phyloP scores from a whole-genome alignment of 2,113 vertebrate genomes.

The Phylloscopus trochiloides region DNA sequence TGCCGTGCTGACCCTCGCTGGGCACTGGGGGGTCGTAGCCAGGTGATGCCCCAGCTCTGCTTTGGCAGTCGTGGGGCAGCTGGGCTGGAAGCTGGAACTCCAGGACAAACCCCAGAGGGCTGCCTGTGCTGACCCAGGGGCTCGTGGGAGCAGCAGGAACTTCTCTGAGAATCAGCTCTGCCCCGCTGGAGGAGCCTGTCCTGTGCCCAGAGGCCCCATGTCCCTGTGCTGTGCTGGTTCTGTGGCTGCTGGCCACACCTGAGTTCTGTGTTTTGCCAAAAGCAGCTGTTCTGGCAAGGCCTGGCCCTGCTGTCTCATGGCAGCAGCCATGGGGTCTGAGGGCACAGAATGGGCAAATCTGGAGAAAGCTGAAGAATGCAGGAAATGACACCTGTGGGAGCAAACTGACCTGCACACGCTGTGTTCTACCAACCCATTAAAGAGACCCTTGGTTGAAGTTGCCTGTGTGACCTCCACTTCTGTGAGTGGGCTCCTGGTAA shows the following conservation, averaged over 20 bases:
- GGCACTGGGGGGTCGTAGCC: neutral
- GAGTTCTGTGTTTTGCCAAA: neutral
- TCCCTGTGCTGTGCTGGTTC: neutral
- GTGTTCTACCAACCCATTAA: constrained; percentile 6
- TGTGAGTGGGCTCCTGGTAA: neutral
- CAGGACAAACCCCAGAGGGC: neutral
- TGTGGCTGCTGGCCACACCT: neutral
- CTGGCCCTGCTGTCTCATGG: neutral
- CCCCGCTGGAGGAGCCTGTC: neutral
- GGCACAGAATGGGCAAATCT: neutral
- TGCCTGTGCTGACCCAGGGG: neutral
- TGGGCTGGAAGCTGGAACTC: neutral
- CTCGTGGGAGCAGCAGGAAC: accelerated
- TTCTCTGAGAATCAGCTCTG: neutral
- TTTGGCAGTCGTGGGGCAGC: neutral
- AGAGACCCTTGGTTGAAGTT: neutral
- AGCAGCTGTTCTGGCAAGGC: neutral
- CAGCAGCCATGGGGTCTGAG: neutral
- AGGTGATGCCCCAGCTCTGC: neutral
- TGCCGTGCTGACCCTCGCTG: neutral
- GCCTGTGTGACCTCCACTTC: neutral
- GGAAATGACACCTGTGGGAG: neutral
- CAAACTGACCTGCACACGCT: accelerated
- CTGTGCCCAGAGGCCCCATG: neutral
- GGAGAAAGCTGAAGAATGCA: neutral